Base-by-base conservation (phyloP, 2,113 vertebrate species). In the Hymenochirus boettgeri region DNA sequence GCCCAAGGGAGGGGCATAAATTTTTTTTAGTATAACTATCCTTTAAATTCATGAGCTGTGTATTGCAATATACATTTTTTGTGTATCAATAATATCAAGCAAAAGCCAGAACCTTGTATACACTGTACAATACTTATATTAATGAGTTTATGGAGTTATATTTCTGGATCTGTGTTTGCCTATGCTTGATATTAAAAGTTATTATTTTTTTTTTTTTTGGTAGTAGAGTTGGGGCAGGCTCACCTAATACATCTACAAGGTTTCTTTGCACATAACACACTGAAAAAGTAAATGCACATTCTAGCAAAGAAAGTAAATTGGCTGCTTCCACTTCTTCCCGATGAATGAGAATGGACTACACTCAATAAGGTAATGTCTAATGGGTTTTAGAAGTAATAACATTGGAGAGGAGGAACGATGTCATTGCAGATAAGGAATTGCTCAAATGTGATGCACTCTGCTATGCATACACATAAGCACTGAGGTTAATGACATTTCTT, bases 391-490 rank as follows among this genome's bases (percentile, higher is more conserved):
- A 51, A 33, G 33, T 59, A 69, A 69, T 60, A 69, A 35, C 47
- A 51, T 5, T 58, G 55, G 55, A 58, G 31, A 66, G 55, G 22
- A 58, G 42, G 25, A 47, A 58, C 33, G 55, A 66, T 51, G 64
- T 51, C 57, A 69, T 39, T 53, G 23, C 58, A 60, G 54, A 60
- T 60, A 53, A 69, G 65, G 57, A 39, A 51, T 69, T 53, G 56
- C 42, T 60, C 23, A 60, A 26, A 53, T 60, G 48, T 29, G 35
- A 57, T 24, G 33, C 35, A 24, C n/a, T 69, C 56, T 26, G 65
- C 46, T 69, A 53, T 60, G 65, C 65, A 69, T 69, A 69, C 65
- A 69, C 65, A 69, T 33, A 69, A 60, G 56, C 64, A 27, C 33
- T 31, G 33, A 53, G 65, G 65, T 69, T 69, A 69, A 69, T 69